phyloP scores from a whole-genome alignment of 2,888 invertebrate genomes.

The Yponomeuta malinellus region DNA sequence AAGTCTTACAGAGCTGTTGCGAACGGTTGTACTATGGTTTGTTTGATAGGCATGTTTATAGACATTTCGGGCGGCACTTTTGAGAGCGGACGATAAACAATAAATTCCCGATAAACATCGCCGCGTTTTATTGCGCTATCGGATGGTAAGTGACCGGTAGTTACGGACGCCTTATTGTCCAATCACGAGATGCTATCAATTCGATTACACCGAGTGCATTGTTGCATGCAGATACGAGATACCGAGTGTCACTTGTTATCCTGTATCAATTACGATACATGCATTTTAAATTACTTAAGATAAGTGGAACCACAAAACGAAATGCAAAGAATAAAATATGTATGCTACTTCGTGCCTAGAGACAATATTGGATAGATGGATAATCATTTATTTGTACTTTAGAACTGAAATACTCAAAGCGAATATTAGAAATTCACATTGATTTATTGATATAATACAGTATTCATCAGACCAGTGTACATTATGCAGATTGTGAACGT shows the following conservation, averaged over 20 bases:
- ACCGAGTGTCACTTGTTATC: conserved; percentile 7
- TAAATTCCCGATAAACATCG: conserved; percentile 1
- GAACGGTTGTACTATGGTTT: not conserved
- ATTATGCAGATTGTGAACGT: not conserved
- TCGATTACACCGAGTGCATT: conserved; percentile 8
- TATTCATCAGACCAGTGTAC: not conserved
- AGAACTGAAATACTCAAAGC: not conserved
- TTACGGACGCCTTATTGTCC: conserved; percentile 34
- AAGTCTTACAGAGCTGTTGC: not conserved
- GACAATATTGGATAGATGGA: too few species aligned
- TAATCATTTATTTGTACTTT: not conserved
- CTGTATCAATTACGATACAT: conserved; percentile 13
- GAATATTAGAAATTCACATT: not conserved
- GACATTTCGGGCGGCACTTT: not conserved
- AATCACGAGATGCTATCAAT: conserved; percentile 31
- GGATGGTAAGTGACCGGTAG: conserved; percentile 4
- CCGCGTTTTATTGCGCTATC: not conserved
- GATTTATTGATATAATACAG: not conserved
- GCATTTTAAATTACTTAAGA: conserved; percentile 4
- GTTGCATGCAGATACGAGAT: conserved; percentile 9
- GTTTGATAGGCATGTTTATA: not conserved
- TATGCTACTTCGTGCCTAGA: too few species aligned
- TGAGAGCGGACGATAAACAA: not conserved
- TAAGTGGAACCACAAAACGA: not conserved
- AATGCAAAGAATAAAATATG: too few species aligned